Evolutionary conservation across 2,113 vertebrate species (phyloP), one percentile per base, ranked within the genome.

Genomic region (Octodon degus): DNA sequence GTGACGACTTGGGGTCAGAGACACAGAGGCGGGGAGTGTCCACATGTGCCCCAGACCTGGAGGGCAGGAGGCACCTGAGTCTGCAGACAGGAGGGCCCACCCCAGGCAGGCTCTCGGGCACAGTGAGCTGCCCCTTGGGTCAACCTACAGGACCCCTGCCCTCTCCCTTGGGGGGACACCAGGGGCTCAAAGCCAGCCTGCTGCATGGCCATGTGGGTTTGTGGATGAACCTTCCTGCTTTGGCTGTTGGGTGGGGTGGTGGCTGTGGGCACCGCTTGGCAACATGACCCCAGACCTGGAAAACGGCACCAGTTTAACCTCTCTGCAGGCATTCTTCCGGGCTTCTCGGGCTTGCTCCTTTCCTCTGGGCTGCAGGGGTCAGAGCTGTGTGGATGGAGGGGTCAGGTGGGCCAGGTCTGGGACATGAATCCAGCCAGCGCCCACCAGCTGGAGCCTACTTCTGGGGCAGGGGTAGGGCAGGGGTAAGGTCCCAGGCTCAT

Each of bases 281-380:
- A 85, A 97, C 96, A 97, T 98, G 97, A 97, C 95, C 96, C 67
- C 37, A 25, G 70, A 17, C 76, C 96, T 0, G 70, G 97, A 98
- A 97, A 97, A 87, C 58, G 94, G 85, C 95, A 86, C 84, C 93
- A 95, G 97, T 91, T 88, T 97, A 97, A 97, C 97, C 95, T 86
- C 94, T 96, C 96, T 86, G 90, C 96, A 97, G 91, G 96, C 34
- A 98, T 96, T 2, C 0, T 97, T 95, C 97, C 97, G 37, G 97
- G 97, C 93, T 89, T 91, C 95, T 90, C 47, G 68, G 82, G 80
- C 85, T 63, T 82, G 96, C 98, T 97, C 97, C 97, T 97, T 91
- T 96, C 97, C 95, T 97, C 98, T 98, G 98, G 95, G 96, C 96
- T 96, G 87, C 96, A 97, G 96, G 70, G 92, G 83, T 6, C 96